These are phyloP conservation scores for Nymphalis c-album DNA, from an alignment of 2,888 invertebrate species.

Conservation along the genomic window DNA sequence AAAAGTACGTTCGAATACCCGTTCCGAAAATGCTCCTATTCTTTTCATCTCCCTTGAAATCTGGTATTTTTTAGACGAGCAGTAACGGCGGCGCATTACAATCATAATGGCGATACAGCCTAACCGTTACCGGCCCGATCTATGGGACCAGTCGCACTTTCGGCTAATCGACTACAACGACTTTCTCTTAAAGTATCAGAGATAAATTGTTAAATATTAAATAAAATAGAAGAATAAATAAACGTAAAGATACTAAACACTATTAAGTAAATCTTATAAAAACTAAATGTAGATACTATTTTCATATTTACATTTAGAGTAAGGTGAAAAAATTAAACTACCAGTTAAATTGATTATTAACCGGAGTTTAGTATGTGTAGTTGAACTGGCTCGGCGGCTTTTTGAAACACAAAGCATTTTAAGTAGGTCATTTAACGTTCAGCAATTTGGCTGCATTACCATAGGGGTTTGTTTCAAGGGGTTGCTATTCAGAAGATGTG, in stretches of 20 bases:
- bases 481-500: conserved; percentile 52
- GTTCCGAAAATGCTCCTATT: conserved; percentile 56
- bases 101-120: conserved; percentile 76
- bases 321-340: neutral
- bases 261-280: neutral
- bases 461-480: conserved; percentile 62
- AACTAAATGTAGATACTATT: neutral
- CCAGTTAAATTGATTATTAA: conserved; percentile 10
- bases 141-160: conserved; percentile 45
- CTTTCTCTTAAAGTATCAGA: no score
- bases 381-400: conserved; percentile 47
- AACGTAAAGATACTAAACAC: no score
- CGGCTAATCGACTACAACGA: neutral
- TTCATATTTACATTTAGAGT: neutral
- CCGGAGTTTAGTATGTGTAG: conserved; percentile 24
- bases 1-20: conserved; percentile 43
- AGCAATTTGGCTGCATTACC: conserved; percentile 65
- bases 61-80: conserved; percentile 53
- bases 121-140: conserved; percentile 74
- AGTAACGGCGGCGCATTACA: conserved; percentile 75
- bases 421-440: conserved; percentile 66
- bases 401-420: conserved; percentile 49
- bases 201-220: no score
- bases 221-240: no score
- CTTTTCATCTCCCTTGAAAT: conserved; percentile 55